Evolutionary conservation across 2,797 vertebrate genomes (phyloP), one percentile per base, ranked within the genome.

Genomic region (Telmatherina bonti): DNA sequence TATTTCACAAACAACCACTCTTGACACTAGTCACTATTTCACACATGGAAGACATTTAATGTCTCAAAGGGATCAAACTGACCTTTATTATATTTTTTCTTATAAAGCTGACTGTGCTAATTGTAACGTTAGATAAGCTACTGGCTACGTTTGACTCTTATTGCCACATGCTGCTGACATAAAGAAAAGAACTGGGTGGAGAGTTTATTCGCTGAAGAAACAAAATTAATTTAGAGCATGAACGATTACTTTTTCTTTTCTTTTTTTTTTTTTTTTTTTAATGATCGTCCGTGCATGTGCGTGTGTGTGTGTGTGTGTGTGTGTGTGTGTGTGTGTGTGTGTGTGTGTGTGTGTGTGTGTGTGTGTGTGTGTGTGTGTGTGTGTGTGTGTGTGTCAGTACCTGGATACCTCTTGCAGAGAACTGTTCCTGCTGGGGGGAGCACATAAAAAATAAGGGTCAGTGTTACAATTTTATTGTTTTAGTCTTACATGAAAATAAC

Each of bases 11-110:
- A 26, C 30, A 26, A 54, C 15, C 29, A 26, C 7, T 29, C 16
- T 35, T 58, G 49, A 65, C 5, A 49, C 8, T 8, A 29, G 49
- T 57, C n/a, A 31, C 58, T 16, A 41, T 38, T 45, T 66, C 56
- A 49, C 36, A 65, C 10, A 36, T 35, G 20, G 57, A 18, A 43
- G 0, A 4, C 22, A 2, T 27, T 9, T 26, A 8, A 20, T 55
- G 26, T 79, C 45, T 61, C 22, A 53, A 26, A 57, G 16, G n/a
- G 47, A 72, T 27, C n/a, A n/a, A n/a, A n/a, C n/a, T n/a, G n/a
- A n/a, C n/a, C n/a, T n/a, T n/a, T n/a, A n/a, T n/a, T n/a, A 51
- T 41, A 35, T 30, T 30, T 26, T 33, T 9, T 67, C 18, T 51
- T 41, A n/a, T 63, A 26, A 65, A 13, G 7, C 20, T 65, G 20